These are phyloP conservation scores for Loris lydekkerianus DNA, from an alignment of 2,797 vertebrate species.

Conservation along the genomic window DNA sequence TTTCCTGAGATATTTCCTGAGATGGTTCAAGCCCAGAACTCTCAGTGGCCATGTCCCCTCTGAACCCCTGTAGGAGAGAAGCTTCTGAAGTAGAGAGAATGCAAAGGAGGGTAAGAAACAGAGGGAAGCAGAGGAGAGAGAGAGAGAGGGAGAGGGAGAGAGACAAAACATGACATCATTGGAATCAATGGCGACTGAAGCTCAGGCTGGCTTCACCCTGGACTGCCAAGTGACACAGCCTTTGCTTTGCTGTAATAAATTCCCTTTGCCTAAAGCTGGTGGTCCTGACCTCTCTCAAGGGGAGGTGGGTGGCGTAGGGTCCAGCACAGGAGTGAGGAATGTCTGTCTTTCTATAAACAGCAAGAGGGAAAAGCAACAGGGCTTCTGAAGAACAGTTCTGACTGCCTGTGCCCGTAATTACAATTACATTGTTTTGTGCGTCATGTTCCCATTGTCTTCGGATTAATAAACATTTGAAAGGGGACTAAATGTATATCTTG, in stretches of 20 bases:
- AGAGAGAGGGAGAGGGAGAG: not conserved
- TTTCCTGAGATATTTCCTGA: slow-evolving; percentile 36
- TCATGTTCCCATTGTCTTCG: not conserved
- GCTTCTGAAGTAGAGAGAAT: not conserved
- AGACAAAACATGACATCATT: slow-evolving; percentile 52
- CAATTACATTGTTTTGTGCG: not conserved
- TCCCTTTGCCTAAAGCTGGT: slow-evolving; percentile 20
- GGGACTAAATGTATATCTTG: not conserved
- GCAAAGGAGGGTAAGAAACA: not conserved
- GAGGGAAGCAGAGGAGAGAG: not conserved
- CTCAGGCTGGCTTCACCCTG: slow-evolving; percentile 46
- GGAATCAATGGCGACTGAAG: not conserved
- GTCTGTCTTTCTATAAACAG: slow-evolving; percentile 30
- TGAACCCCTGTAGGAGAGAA: not conserved
- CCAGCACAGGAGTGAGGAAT: not conserved
- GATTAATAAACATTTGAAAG: slow-evolving; percentile 20
- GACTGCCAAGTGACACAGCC: slow-evolving; percentile 41
- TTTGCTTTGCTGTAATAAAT: slow-evolving; percentile 69
- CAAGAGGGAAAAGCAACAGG: not conserved
- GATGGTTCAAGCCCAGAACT: not conserved
- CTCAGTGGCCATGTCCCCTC: not conserved
- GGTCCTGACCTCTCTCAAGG: not conserved
- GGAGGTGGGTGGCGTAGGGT: not conserved
- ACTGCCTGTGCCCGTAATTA: slow-evolving; percentile 11
- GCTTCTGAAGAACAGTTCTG: slow-evolving; percentile 38